Evolutionary conservation across 2,113 vertebrate genomes (phyloP), one percentile per base, ranked within the genome.

Genomic region (Hassar affinis): DNA sequence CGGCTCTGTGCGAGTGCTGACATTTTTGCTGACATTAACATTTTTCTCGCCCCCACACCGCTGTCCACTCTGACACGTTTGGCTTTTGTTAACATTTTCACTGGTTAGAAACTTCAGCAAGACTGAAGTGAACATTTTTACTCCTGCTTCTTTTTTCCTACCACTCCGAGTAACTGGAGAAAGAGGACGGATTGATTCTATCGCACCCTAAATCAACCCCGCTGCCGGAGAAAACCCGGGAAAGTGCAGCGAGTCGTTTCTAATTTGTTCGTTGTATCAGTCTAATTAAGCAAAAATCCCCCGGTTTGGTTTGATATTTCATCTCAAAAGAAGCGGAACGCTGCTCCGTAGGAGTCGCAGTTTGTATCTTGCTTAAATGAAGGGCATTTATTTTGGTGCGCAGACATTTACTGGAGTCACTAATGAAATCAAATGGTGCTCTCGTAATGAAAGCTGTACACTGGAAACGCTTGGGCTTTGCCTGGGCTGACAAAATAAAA

Each of bases 351-450:
- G 56, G 56, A 49, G n/a, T 20, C 0, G n/a, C 7, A 11, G 38
- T 27, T 49, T 33, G 25, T 27, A 74, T 33, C 54, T 47, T 25
- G 69, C 27, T 51, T 78, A 78, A 78, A 59, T 59, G 35, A 78
- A 78, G 76, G 54, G 35, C 76, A 78, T 78, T 77, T 78, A 78
- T 59, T 78, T 78, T 78, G 59, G 76, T 54, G 45, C 54, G 59
- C 22, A 79, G 64, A 57, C 35, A 33, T 80, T 84, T 79, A 42
- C 38, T 42, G 61, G 57, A 66, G 66, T 52, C 54, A 27, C 64
- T 85, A 88, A 87, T 81, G 86, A 81, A 87, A 78, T 85, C 80
- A 74, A 84, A 74, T 25, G 72, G 74, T 75, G 61, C 59, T 80
- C 52, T 79, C 56, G 27, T 62, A 80, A 27, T 69, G 45, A 82